Evolutionary conservation across 35 echinoderm and acorn worm genomes (phyloP).

Genomic region (Lytechinus variegatus): DNA sequence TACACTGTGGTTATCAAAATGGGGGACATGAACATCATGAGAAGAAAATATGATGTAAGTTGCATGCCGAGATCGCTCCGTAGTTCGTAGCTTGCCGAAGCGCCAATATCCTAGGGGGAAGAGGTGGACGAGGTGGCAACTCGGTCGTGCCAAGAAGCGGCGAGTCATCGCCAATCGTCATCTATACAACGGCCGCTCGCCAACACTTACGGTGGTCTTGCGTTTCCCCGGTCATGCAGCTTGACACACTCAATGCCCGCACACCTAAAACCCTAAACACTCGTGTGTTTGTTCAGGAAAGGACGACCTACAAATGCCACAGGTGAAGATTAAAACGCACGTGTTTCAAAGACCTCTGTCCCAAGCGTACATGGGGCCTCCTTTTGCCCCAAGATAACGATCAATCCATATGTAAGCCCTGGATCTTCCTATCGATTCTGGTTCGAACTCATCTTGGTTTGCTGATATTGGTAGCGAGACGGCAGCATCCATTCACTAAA

Average conservation of each 20-base stretch:
- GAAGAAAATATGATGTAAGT: not conserved
- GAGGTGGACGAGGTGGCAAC: not conserved
- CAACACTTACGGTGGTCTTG: not conserved
- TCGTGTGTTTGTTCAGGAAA: not conserved
- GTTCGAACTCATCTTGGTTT: not conserved
- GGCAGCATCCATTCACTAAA: not conserved
- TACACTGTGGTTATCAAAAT: not conserved
- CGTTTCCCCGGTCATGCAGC: not conserved
- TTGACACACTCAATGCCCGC: not conserved
- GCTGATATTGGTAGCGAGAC: not conserved
- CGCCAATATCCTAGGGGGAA: not conserved
- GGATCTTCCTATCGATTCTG: conserved; percentile 8
- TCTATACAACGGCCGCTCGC: not conserved
- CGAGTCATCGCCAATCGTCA: conserved; percentile 37
- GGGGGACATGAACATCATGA: conserved; percentile 34
- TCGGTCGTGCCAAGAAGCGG: not conserved
- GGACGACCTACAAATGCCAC: not conserved
- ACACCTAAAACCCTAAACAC: not conserved
- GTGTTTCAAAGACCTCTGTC: not conserved
- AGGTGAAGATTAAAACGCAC: conserved; percentile 3
- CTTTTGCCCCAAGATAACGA: not conserved
- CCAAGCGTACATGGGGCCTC: conserved; percentile 8
- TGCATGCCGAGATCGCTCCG: conserved; percentile 34
- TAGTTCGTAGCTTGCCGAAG: conserved; percentile 15
- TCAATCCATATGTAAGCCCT: conserved; percentile 25